A percentile compares a stretch with the other conserved stretches of the same genome.
Evolutionary conservation across 2,888 invertebrate species (phyloP).

Genomic region (Clusia tigrina): DNA sequence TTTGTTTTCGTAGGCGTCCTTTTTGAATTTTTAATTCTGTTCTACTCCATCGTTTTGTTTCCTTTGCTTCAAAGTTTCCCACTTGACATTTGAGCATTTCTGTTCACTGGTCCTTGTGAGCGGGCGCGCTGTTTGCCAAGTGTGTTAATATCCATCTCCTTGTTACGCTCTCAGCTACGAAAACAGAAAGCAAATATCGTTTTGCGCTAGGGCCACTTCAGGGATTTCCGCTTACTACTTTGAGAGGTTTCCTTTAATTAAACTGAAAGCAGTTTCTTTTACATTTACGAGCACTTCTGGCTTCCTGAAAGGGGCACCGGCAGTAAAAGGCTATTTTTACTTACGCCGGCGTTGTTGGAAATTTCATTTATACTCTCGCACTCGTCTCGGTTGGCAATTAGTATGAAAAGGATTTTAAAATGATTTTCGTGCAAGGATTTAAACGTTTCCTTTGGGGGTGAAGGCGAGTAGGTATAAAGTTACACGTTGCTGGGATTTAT

Average conservation of each 20-base stretch:
- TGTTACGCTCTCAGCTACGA: background rate
- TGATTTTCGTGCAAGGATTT: too few species aligned
- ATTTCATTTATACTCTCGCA: too few species aligned
- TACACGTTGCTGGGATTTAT: too few species aligned
- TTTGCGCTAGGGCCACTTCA: background rate
- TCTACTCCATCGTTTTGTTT: background rate
- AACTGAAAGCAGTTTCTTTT: background rate
- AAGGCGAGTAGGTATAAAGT: too few species aligned
- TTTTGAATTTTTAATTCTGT: background rate
- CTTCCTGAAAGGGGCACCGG: too few species aligned
- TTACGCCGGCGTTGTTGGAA: too few species aligned
- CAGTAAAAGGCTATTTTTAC: too few species aligned
- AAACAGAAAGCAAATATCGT: background rate
- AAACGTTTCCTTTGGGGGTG: too few species aligned
- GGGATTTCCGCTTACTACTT: constrained; percentile 1
- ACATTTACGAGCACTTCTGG: too few species aligned
- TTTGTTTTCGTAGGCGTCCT: too few species aligned
- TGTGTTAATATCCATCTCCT: background rate
- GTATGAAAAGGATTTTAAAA: too few species aligned
- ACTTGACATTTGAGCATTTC: background rate
- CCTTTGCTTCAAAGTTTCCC: background rate
- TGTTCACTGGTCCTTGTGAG: background rate
- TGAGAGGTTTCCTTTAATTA: background rate
- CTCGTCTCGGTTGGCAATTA: too few species aligned
- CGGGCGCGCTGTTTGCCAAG: background rate